Evolutionary conservation across 2,113 vertebrate genomes (phyloP).

Genomic region (Tupaia tana): DNA sequence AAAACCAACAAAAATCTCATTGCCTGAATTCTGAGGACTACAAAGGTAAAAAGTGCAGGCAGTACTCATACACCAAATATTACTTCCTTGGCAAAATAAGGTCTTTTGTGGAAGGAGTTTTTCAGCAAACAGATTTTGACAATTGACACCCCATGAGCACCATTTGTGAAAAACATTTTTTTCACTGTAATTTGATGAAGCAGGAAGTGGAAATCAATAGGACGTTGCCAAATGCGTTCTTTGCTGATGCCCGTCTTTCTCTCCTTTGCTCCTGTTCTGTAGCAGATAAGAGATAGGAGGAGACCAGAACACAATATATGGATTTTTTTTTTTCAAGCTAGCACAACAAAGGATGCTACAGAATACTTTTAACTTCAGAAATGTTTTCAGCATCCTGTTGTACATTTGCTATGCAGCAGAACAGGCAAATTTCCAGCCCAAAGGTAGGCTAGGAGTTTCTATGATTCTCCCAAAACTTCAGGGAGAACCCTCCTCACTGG

Average conservation of each 20-base stretch:
- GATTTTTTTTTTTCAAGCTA: constrained; percentile 61
- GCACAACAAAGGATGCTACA: constrained; percentile 50
- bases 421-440: constrained; percentile 50
- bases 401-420: constrained; percentile 29
- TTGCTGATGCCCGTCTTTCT: constrained; percentile 64
- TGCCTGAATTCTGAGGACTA: not conserved
- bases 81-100: constrained; percentile 59
- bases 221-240: constrained; percentile 64
- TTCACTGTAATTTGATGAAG: constrained; percentile 77
- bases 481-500: constrained; percentile 50
- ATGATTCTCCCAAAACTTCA: constrained; percentile 69
- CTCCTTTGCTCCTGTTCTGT: constrained; percentile 70
- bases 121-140: constrained; percentile 72
- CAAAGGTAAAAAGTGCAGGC: constrained; percentile 29
- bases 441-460: constrained; percentile 46
- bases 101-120: constrained; percentile 69
- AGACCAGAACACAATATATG: constrained; percentile 72
- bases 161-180: constrained; percentile 69
- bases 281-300: constrained; percentile 79
- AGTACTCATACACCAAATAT: constrained; percentile 52
- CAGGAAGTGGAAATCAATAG: constrained; percentile 80
- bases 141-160: constrained; percentile 70
- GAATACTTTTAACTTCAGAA: constrained; percentile 60
- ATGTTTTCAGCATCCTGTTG: constrained; percentile 29
- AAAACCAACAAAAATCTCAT: not conserved